Conservation (phyloP, 2,888 invertebrate genomes). For the Nephrocerus scutellatus region DNA sequence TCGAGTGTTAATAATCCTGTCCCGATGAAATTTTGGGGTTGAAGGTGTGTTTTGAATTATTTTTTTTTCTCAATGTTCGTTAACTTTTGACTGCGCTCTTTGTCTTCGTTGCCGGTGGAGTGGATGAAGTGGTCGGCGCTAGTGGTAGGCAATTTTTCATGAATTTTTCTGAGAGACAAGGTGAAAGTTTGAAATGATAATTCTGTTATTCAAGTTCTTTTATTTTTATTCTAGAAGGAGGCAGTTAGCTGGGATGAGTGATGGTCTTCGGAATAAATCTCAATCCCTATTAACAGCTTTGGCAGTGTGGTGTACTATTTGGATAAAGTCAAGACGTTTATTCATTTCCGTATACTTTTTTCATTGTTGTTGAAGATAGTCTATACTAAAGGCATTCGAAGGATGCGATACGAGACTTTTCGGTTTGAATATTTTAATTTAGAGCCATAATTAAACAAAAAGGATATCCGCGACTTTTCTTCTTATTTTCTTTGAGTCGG, state of each 20-base stretch:
- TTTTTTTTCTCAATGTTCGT: constrained; percentile 6
- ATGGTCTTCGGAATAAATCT: not conserved
- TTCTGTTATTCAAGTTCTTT: constrained; percentile 42
- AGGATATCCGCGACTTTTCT: constrained; percentile 33
- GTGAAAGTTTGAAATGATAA: constrained; percentile 33
- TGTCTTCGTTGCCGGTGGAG: too few species aligned
- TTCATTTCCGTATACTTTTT: constrained; percentile 42
- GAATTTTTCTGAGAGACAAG: constrained; percentile 9
- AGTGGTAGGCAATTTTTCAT: constrained; percentile 8
- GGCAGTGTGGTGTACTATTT: constrained; percentile 2
- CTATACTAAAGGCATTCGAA: constrained; percentile 21
- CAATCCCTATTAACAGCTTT: not conserved
- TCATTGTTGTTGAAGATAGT: constrained; percentile 19
- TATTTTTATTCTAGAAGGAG: constrained; percentile 16
- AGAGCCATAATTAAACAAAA: constrained; percentile 30
- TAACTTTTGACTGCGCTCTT: too few species aligned
- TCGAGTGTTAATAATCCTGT: constrained; percentile 47
- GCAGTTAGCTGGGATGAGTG: constrained; percentile 12
- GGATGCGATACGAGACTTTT: constrained; percentile 10
- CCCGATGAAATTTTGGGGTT: constrained; percentile 33
- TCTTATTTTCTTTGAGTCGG: constrained; percentile 25
- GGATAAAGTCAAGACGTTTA: constrained; percentile 39
- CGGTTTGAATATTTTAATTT: constrained; percentile 33
- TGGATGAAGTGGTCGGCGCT: too few species aligned
- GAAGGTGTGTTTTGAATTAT: constrained; percentile 34